Evolutionary conservation across 2,888 invertebrate genomes (phyloP), one percentile per base, ranked within the genome.

Genomic region (Trachelus stipa): DNA sequence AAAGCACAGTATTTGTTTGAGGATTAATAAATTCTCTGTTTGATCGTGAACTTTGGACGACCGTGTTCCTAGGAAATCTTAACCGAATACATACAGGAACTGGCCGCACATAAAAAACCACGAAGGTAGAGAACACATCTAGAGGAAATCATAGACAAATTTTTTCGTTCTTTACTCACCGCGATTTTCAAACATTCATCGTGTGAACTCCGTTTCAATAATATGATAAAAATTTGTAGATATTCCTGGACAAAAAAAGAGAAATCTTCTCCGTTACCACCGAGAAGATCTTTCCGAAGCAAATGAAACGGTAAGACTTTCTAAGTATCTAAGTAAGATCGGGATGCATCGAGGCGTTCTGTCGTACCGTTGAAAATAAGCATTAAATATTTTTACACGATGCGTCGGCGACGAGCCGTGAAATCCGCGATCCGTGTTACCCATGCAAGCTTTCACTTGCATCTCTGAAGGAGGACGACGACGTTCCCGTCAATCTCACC

Each of bases 401-500:
- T 23, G 71, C 71, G 71, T 33, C 34, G 34, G 23, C 23, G 35
- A 34, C 74, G 35, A 30, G 30, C 15, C 12, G 35, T 30, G 4
- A 40, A 74, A 74, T 40, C 74, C 74, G 35, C 34, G 78, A 81
- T 81, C 77, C 78, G 74, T 69, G 80, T 77, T 80, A 79, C 77
- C 73, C 76, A 81, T 80, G 77, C 81, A 77, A 77, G 77, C 69
- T 76, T 83, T 81, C 78, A 73, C 74, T 77, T 56, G 56, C 74
- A 69, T 34, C 34, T 74, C 23, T 9, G 56, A 56, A 56, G 56
- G 56, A 23, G 9, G 56, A 56, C 40, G 40, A 6, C 56, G 56
- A 56, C 56, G 15, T 56, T 56, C 56, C 9, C 56, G 56, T 56
- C 56, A 9, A 9, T 15, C 56, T 56, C 56, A 15, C 56, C 56